Evolutionary conservation across 2,797 vertebrate genomes (phyloP).

Genomic region (Pristis pectinata): DNA sequence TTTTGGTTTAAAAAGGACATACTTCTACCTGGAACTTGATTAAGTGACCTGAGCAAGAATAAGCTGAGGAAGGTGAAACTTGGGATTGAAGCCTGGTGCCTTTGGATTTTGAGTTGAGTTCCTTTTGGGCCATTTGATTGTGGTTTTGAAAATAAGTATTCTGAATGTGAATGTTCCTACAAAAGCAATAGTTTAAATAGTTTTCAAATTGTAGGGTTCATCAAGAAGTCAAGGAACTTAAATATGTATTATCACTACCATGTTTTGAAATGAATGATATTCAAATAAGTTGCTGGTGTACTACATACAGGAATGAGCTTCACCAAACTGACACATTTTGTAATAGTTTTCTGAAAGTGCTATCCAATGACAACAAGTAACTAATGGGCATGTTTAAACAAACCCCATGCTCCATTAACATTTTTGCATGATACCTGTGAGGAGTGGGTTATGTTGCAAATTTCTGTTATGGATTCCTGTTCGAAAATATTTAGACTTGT

Average conservation of each 20-base stretch:
- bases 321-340: neutral
- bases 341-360: neutral
- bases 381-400: conserved; percentile 34
- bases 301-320: neutral
- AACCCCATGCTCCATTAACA: neutral
- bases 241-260: neutral
- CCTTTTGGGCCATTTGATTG: neutral
- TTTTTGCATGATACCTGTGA: conserved; percentile 27
- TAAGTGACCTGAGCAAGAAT: neutral
- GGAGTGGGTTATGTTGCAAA: conserved; percentile 50
- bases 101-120: neutral
- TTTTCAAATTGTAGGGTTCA: neutral
- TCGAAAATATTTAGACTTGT: conserved; percentile 53
- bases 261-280: neutral
- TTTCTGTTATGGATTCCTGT: conserved; percentile 53
- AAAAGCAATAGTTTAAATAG: neutral
- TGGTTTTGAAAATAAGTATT: neutral
- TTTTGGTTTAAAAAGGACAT: neutral
- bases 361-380: neutral
- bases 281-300: neutral
- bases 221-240: neutral
- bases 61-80: neutral
- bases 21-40: neutral
- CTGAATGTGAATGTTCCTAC: neutral
- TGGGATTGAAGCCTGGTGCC: neutral